Conservation (phyloP, 35 echinoderm and acorn worm genomes). For the Lytechinus pictus region DNA sequence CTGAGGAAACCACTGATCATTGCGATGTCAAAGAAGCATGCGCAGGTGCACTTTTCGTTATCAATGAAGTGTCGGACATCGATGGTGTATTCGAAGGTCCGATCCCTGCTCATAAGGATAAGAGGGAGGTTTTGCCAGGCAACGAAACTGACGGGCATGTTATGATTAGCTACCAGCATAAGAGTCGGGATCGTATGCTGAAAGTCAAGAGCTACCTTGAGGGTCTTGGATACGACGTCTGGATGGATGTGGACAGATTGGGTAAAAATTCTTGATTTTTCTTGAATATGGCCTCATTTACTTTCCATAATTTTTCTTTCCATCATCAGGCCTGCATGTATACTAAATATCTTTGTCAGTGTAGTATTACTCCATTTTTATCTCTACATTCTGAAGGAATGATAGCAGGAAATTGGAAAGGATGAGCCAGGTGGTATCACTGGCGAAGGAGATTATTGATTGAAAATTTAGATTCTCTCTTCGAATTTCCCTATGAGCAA, state of each 20-base stretch:
- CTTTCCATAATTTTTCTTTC: too few relatives aligned
- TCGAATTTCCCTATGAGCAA: too few relatives aligned
- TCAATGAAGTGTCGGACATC: not conserved
- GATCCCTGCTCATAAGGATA: not conserved
- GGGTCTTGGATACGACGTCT: slow-evolving; percentile 40
- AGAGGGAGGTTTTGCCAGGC: not conserved
- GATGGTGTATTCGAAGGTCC: not conserved
- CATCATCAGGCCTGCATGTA: too few relatives aligned
- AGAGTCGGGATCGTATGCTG: slow-evolving; percentile 12
- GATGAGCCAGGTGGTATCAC: too few relatives aligned
- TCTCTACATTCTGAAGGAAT: too few relatives aligned
- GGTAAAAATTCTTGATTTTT: not conserved
- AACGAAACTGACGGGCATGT: not conserved
- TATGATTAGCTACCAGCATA: slow-evolving; percentile 74
- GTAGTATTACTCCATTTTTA: too few relatives aligned
- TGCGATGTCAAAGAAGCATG: not conserved
- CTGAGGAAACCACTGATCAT: not conserved
- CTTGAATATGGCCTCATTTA: too few relatives aligned
- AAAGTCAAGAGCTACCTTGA: slow-evolving; percentile 39
- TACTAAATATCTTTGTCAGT: too few relatives aligned
- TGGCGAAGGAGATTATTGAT: too few relatives aligned
- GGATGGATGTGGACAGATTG: slow-evolving; percentile 73
- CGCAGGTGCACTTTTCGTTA: slow-evolving; percentile 5
- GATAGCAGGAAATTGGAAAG: too few relatives aligned
- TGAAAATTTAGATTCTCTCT: too few relatives aligned